Evolutionary conservation across 2,113 vertebrate genomes (phyloP).

Genomic region (Petrocephalus microphthalmus): DNA sequence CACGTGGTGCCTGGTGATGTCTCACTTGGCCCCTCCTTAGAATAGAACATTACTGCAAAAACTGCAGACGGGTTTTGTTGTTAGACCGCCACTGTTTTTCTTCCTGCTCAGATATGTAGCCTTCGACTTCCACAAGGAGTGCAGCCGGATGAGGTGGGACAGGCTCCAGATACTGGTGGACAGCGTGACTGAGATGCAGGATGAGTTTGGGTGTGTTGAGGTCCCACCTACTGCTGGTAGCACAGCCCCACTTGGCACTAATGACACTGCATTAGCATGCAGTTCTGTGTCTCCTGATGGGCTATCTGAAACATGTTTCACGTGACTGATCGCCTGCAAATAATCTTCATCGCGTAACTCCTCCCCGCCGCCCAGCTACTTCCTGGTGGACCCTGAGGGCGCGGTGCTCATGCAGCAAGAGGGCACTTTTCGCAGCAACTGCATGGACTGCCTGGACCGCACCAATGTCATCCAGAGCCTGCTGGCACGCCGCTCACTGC

Average conservation of each 20-base stretch:
- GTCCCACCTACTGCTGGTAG: neutral
- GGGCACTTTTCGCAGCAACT: conserved; percentile 88
- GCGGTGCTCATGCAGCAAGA: conserved; percentile 76
- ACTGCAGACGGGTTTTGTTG: neutral
- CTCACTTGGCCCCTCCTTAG: neutral
- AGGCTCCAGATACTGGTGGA: conserved; percentile 82
- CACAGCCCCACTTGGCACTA: neutral
- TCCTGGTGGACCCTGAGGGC: conserved; percentile 81
- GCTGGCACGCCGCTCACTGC: conserved; percentile 77
- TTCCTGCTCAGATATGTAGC: conserved; percentile 70
- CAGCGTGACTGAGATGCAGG: conserved; percentile 74
- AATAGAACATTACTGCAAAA: neutral
- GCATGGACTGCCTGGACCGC: conserved; percentile 92
- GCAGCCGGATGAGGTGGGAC: conserved; percentile 90
- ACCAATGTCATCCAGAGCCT: conserved; percentile 92
- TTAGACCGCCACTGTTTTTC: neutral
- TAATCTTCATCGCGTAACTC: neutral
- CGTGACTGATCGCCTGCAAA: neutral
- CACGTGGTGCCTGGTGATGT: too few species aligned
- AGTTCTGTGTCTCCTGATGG: neutral
- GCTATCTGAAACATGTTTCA: neutral
- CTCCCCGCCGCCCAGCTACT: conserved; percentile 65
- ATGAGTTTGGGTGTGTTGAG: conserved; percentile 75
- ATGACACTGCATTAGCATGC: neutral
- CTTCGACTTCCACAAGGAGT: conserved; percentile 95